A percentile compares a stretch with the other conserved stretches of the same genome.
These are phyloP conservation scores for Ctenosaura bakeri DNA, from an alignment of 2,797 vertebrate species.

Conservation along the genomic window DNA sequence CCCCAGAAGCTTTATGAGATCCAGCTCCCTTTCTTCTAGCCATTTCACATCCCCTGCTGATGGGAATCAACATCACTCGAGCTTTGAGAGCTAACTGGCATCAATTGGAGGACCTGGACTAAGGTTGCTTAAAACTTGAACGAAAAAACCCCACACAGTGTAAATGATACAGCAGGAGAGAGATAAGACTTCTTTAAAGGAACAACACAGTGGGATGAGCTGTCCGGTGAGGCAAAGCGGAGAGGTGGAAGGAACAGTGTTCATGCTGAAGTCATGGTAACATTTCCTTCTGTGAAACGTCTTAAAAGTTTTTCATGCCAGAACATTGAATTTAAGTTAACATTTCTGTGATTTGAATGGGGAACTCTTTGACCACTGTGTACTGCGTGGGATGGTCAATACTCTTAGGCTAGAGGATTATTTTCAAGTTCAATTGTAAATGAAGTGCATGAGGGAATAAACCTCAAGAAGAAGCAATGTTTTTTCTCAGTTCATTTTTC, in stretches of 20 bases:
- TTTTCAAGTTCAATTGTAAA: conserved; percentile 47
- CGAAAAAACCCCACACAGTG: neutral
- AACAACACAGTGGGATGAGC: neutral
- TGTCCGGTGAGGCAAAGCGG: neutral
- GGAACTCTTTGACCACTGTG: neutral
- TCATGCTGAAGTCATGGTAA: neutral
- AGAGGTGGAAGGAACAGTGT: neutral
- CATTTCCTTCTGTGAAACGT: conserved; percentile 13
- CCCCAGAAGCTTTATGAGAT: neutral
- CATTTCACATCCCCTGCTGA: neutral
- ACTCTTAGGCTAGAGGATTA: conserved; percentile 16
- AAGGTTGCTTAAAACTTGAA: conserved; percentile 2
- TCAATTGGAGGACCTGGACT: neutral
- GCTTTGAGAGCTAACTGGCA: conserved; percentile 4
- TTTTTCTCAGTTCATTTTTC: neutral
- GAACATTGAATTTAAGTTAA: neutral
- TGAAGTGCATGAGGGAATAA: conserved; percentile 35
- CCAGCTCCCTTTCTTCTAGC: neutral
- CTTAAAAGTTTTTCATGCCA: neutral
- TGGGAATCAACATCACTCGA: neutral
- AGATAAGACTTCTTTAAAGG: conserved; percentile 11
- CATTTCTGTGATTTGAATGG: neutral
- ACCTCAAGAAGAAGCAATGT: neutral
- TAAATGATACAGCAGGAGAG: neutral
- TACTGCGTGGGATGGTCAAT: neutral